Base-by-base conservation (phyloP, 1,140 invertebrate genomes). In the Heliothis subflexa region DNA sequence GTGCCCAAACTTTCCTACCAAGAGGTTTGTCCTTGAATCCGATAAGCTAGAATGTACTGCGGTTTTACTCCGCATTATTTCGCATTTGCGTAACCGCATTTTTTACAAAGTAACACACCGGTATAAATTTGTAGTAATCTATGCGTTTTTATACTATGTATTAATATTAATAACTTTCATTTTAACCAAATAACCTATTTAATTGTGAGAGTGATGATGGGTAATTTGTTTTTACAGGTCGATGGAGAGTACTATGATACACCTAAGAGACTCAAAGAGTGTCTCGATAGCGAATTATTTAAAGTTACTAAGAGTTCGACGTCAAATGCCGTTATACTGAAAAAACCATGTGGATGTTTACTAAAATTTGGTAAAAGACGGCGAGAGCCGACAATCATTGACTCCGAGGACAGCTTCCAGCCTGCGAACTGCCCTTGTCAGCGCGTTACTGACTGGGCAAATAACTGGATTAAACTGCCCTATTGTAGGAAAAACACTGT, bases 191-290 rank as follows among this genome's bases (percentile, higher is more conserved):
- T 25, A 25, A 25, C 21, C 21, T 25, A 2, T 25, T 25, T 25
- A 25, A 25, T 2, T 25, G 21, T 25, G 21, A 25, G 21, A 25
- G 21, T 25, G 21, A 25, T 25, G 2, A 1, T 25, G 2, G 21
- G 21, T 25, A 25, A 1, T 49, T 73, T 47, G 16, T 62, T 49
- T 83, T 70, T 62, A 25, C 79, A 94, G 93, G 85, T 89, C 7
- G 90, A 92, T n/a, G 92, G 86, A 45, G 94, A 97, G 85, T 96
- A 97, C 86, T 97, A 97, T 89, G 97, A 97, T 83, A 97, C 97
- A 0, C 97, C 97, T n/a, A 95, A 96, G 72, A 96, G 97, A 80
- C 95, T 97, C 4, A 97, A 97, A 86, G 96, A 97, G 88, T 96
- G 96, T 86, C 90, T 97, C 14, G 95, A 95, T 82, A 95, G 94